phyloP scores from a whole-genome alignment of 2,888 invertebrate genomes.

The Andrena trimmerana region DNA sequence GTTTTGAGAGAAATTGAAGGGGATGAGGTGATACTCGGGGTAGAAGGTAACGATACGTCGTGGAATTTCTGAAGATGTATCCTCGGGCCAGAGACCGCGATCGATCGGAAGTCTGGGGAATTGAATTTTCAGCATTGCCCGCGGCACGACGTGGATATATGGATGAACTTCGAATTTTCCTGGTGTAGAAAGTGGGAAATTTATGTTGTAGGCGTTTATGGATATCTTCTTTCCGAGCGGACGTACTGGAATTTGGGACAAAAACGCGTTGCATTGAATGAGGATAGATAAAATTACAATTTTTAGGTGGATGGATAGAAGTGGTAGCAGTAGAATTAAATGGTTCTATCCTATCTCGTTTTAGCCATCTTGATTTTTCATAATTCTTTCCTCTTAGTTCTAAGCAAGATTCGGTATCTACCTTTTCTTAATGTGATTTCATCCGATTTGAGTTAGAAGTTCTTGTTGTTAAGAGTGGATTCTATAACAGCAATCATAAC shows the following conservation, averaged over 20 bases:
- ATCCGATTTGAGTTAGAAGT: too few species aligned
- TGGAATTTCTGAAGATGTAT: constrained; percentile 34
- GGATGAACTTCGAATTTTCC: constrained; percentile 30
- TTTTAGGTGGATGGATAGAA: background rate
- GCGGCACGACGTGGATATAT: constrained; percentile 9
- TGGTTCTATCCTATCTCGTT: too few species aligned
- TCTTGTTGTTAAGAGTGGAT: too few species aligned
- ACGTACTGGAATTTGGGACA: background rate
- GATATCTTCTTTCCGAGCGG: background rate
- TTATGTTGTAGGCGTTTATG: background rate
- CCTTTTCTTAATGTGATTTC: too few species aligned
- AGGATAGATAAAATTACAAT: background rate
- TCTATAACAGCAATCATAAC: too few species aligned
- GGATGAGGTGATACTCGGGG: constrained; percentile 6
- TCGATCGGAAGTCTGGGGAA: constrained; percentile 50
- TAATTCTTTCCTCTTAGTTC: background rate
- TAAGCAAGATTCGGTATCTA: too few species aligned
- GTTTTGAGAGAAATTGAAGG: background rate
- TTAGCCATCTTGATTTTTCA: background rate
- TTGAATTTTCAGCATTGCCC: constrained; percentile 56
- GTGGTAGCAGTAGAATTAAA: background rate
- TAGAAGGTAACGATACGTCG: constrained; percentile 12
- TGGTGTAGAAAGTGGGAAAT: constrained; percentile 29
- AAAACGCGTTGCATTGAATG: background rate
- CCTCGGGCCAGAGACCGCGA: constrained; percentile 13